These are phyloP conservation scores for Caenorhabditis plicata DNA, from an alignment of 2,888 invertebrate species.

Conservation along the genomic window DNA sequence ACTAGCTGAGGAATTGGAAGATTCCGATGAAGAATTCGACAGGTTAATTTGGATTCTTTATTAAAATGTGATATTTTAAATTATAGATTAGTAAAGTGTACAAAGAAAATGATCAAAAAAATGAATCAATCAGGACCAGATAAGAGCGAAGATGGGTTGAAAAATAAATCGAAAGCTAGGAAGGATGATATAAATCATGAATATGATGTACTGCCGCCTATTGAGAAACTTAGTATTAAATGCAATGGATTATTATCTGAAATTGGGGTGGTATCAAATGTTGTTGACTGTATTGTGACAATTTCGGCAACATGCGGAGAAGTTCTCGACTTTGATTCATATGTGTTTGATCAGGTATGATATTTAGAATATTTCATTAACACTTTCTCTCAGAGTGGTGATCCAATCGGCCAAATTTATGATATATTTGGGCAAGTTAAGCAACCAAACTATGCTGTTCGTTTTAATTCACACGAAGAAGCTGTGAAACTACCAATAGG, in stretches of 20 bases:
- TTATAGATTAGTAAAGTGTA: conserved; percentile 5
- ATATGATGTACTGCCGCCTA: conserved; percentile 28
- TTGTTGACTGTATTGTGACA: conserved; percentile 10
- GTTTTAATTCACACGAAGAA: conserved; percentile 29
- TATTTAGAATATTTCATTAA: background rate
- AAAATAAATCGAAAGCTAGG: conserved; percentile 2
- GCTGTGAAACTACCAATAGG: conserved; percentile 14
- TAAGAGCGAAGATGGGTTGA: background rate
- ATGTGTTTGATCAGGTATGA: conserved; percentile 11
- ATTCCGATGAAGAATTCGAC: conserved; percentile 35
- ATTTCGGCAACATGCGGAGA: conserved; percentile 17
- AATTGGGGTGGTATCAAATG: conserved; percentile 5
- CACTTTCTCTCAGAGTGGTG: conserved; percentile 1
- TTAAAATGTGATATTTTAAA: background rate
- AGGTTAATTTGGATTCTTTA: background rate
- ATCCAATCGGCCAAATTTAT: conserved; percentile 22
- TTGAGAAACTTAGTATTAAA: conserved; percentile 23
- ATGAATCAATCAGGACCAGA: conserved; percentile 8
- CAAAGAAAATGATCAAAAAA: conserved; percentile 15
- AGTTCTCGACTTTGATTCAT: conserved; percentile 31
- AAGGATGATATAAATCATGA: conserved; percentile 11
- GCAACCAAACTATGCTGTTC: conserved; percentile 19
- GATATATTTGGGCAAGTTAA: conserved; percentile 37
- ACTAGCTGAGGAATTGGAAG: background rate
- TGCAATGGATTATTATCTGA: conserved; percentile 13